Base-by-base conservation (phyloP, 1,140 invertebrate genomes). In the Notospermus geniculatus region DNA sequence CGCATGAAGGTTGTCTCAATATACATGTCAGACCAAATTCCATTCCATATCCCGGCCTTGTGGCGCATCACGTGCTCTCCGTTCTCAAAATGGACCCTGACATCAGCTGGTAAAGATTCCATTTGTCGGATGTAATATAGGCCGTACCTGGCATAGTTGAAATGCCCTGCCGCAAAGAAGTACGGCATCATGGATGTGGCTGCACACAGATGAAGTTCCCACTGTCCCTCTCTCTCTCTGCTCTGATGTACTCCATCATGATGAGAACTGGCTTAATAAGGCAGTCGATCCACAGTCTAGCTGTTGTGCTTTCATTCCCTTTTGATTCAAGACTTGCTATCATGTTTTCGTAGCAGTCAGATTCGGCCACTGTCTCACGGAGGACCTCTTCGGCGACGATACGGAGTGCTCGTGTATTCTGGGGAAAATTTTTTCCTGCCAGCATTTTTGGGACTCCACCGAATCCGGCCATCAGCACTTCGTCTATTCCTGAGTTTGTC, bases 141-240 rank as follows among this genome's bases (percentile, higher is more conserved):
- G 23, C 65, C 62, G 64, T 71, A 71, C 23, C 67, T 60, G 28
- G 66, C 69, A 64, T 72, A 72, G 53, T 69, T 71, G 1, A 60
- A 23, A 57, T 72, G 71, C 0, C 58, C 60, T 25, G 69, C 59
- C 19, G 67, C 69, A 67, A 71, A 71, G 60, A 71, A 71, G 27
- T 67, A 69, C n/a, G 62, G 62, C 27, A 72, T 50, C 70, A 71
- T 71, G 15, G 2, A 1, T 28, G 9, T 28, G 13, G 64, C 25
- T 25, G 62, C 61, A 22, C 13, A 41, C 5, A 70, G 57, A 66
- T 71, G 68, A 13, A 71, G 55, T 15, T 57, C 36, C 64, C 70
- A 73, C n/a, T n/a, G 23, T 71, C 65, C 11, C 36, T 63, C 57
- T 72, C 69, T 59, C 67, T 45, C 45, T 71, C 65, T 23, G 69